Evolutionary conservation across 2,797 vertebrate species (phyloP), one percentile per base, ranked within the genome.

Genomic region (Enteromius trimaculatus): DNA sequence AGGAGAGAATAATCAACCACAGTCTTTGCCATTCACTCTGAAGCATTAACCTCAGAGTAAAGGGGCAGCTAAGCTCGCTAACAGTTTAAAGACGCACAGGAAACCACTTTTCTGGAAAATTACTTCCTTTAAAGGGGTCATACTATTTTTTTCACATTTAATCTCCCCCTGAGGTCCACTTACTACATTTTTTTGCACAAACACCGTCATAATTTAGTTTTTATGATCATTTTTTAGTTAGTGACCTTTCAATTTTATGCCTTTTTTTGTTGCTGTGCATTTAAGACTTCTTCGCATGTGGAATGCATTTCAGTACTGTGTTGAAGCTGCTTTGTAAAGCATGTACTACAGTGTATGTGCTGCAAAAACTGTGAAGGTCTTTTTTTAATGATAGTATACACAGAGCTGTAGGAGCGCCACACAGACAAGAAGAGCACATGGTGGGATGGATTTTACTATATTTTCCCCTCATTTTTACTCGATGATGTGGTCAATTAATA

Each of bases 1-100:
- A 74, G 68, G 55, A 58, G 77, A 90, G 82, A 80, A 76, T 81
- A 84, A 87, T 65, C 68, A 49, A 53, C 58, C 58, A 44, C 7
- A 2, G 31, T 34, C 80, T 69, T 69, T 74, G 19, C 31, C 44
- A 60, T 29, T 80, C 44, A 62, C 31, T 49, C 60, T 51, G 8
- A 68, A 64, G 19, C 77, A 62, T 66, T 79, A 69, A 80, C 51
- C 82, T 70, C 31, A 58, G 14, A 68, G 17, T 44, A 64, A 62
- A 76, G 19, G 44, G 14, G 13, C 79, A 42, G 23, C 53, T 64
- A 65, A 26, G 42, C 58, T 81, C 4, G 1, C 58, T 47, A 60
- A 58, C 53, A 60, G 10, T 71, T 81, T 31, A 16, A 29, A 51
- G 44, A 17, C 3, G 14, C 39, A 70, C 55, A 58, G 34, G 66